These are phyloP conservation scores for Brotula barbata DNA, from an alignment of 2,797 vertebrate genomes.

Conservation along the genomic window DNA sequence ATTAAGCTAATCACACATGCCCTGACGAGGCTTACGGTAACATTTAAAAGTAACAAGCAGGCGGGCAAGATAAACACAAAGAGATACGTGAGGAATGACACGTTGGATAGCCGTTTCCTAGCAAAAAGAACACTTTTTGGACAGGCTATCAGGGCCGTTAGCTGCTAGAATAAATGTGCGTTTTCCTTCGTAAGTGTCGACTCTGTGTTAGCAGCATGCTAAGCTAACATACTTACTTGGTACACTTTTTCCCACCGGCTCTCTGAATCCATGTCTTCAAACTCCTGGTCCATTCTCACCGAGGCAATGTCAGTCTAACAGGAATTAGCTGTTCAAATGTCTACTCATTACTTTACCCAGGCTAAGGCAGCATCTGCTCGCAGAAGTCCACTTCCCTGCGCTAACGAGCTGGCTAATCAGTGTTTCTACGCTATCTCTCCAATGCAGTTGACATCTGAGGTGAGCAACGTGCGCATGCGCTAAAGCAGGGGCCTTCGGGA, in stretches of 20 bases:
- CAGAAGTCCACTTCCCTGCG: slow-evolving; percentile 29
- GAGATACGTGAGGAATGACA: neutral
- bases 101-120: neutral
- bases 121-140: neutral
- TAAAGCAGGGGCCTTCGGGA: neutral
- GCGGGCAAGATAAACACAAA: neutral
- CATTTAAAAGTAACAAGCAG: slow-evolving; percentile 1
- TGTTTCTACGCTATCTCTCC: slow-evolving; percentile 57
- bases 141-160: slow-evolving; percentile 3
- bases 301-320: slow-evolving; percentile 40
- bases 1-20: slow-evolving; percentile 21
- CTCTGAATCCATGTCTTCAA: slow-evolving; percentile 86
- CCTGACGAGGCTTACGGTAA: slow-evolving; percentile 12
- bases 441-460: slow-evolving; percentile 55
- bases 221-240: slow-evolving; percentile 82
- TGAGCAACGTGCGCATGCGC: slow-evolving; percentile 61
- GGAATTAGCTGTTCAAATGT: slow-evolving; percentile 19
- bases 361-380: slow-evolving; percentile 26
- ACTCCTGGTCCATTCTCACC: slow-evolving; percentile 83
- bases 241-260: slow-evolving; percentile 92
- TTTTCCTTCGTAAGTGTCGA: slow-evolving; percentile 24
- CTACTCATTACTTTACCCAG: slow-evolving; percentile 71
- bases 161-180: slow-evolving; percentile 41
- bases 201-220: slow-evolving; percentile 57
- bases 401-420: slow-evolving; percentile 26